phyloP scores from a whole-genome alignment of 2,888 invertebrate genomes.

The Zygogramma bicolorata region DNA sequence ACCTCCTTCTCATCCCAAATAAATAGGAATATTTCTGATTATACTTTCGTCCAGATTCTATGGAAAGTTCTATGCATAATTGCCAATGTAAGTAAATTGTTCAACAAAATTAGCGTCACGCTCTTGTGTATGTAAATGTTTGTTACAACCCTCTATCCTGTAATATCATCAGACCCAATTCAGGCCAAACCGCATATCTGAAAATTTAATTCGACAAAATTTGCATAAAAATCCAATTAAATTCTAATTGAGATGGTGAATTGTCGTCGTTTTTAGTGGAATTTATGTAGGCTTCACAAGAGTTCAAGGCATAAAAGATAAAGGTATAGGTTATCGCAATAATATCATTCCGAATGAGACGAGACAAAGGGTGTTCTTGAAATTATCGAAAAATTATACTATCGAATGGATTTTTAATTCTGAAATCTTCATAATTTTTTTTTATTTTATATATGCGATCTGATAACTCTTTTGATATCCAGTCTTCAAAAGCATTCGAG shows the following conservation, averaged over 20 bases:
- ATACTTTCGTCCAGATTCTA: neutral
- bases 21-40: neutral
- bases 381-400: too few relatives aligned
- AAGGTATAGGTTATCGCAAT: too few relatives aligned
- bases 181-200: neutral
- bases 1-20: too few relatives aligned
- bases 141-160: neutral
- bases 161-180: constrained; percentile 7
- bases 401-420: too few relatives aligned
- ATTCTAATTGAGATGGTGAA: neutral
- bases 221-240: constrained; percentile 15
- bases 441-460: too few relatives aligned
- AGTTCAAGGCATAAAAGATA: too few relatives aligned
- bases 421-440: too few relatives aligned
- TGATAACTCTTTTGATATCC: too few relatives aligned
- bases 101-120: neutral
- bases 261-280: neutral
- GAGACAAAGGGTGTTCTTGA: too few relatives aligned
- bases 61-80: neutral
- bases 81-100: neutral
- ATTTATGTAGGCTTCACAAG: neutral
- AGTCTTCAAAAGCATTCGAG: too few relatives aligned
- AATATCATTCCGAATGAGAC: too few relatives aligned
- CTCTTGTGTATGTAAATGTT: constrained; percentile 13
- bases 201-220: constrained; percentile 8